A percentile compares a stretch with the other conserved stretches of the same genome.
phyloP scores from a whole-genome alignment of 2,888 invertebrate species.

The Allolobophora icterica region DNA sequence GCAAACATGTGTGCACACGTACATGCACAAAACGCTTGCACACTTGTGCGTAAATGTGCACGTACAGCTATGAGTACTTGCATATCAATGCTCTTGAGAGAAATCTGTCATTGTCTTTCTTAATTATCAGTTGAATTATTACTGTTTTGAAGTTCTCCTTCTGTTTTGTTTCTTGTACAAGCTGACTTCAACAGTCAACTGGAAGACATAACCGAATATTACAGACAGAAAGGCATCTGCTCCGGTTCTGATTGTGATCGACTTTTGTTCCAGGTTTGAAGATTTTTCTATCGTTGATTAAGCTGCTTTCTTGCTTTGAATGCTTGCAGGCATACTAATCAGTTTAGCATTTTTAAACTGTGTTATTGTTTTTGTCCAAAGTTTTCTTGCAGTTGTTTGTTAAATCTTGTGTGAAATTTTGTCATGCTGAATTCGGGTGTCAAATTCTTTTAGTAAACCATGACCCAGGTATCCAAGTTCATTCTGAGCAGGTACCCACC shows the following conservation, averaged over 20 bases:
- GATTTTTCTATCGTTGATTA: neutral
- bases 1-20: too few relatives aligned
- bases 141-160: neutral
- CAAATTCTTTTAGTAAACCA: neutral
- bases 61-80: too few relatives aligned
- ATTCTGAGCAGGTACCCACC: too few relatives aligned
- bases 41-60: too few relatives aligned
- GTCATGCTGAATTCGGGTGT: neutral
- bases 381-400: neutral
- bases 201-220: conserved; percentile 47
- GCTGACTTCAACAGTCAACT: conserved; percentile 33
- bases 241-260: conserved; percentile 59
- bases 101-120: too few relatives aligned
- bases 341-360: neutral
- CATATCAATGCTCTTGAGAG: too few relatives aligned
- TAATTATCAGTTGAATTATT: neutral
- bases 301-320: neutral
- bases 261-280: conserved; percentile 57
- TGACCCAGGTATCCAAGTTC: neutral
- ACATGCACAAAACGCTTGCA: too few relatives aligned
- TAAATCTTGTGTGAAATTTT: neutral
- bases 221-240: conserved; percentile 56
- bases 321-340: neutral
- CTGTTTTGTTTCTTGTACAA: neutral
- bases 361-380: neutral